A percentile compares a stretch with the other conserved stretches of the same genome.
These are phyloP conservation scores for Stichopus horrens DNA, from an alignment of 53 echinoderm and acorn worm species.

Conservation along the genomic window DNA sequence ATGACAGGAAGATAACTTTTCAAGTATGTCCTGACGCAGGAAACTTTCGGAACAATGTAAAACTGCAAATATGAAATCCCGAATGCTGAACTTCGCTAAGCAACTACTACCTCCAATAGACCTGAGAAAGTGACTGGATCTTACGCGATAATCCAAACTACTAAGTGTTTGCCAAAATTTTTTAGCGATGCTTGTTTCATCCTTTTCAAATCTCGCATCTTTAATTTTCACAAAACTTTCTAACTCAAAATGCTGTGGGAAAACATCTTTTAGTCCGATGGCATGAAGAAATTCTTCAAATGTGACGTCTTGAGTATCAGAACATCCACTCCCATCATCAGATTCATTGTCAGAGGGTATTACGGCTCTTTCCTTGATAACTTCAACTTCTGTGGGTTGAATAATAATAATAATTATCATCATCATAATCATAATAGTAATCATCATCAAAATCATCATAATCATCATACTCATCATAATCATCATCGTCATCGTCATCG, in stretches of 20 bases:
- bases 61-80: constrained; percentile 13
- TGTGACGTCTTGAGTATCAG: not conserved
- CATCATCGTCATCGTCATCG: no score
- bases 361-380: no score
- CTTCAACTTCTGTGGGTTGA: no score
- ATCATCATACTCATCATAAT: no score
- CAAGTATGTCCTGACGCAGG: not conserved
- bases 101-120: not conserved
- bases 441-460: no score
- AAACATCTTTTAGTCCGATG: not conserved
- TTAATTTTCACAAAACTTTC: not conserved
- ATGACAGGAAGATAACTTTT: not conserved
- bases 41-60: not conserved
- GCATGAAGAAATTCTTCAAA: not conserved
- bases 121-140: not conserved
- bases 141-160: not conserved
- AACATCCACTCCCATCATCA: not conserved
- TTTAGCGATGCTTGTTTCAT: not conserved
- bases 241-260: not conserved
- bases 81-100: not conserved
- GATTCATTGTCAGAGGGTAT: not conserved
- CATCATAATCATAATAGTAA: no score
- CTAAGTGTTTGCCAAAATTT: constrained; percentile 3
- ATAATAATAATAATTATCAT: no score
- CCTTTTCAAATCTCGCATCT: not conserved